Base-by-base conservation (phyloP, 2,113 vertebrate species). In the Neodontobutis hainanensis region DNA sequence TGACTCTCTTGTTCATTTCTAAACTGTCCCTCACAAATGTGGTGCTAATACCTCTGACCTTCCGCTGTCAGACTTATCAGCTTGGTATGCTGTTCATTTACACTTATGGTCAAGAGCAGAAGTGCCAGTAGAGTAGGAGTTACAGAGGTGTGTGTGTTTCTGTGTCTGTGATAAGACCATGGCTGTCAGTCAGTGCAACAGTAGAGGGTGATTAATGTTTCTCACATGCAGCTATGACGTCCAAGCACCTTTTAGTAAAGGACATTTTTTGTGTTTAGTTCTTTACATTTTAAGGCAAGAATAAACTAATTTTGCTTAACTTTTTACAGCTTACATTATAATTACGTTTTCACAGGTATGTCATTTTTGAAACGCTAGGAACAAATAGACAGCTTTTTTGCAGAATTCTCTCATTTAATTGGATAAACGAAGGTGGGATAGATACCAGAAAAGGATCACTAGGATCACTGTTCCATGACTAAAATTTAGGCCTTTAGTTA, bases 201-300 rank as follows among this genome's bases (percentile, higher is more conserved):
- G 58, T 58, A 77, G 72, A 52, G 61, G 16, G 68, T 80, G 83
- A 80, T 83, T 80, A 72, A 84, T 86, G 75, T 81, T 85, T 85
- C 82, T 77, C 81, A 85, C 71, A 75, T 56, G 78, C 56, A 35
- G 70, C 69, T 75, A 40, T 68, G 80, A 80, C 79, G 66, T 80
- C 60, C 55, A 71, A 69, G 60, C 70, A 77, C 53, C 72, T 80
- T 66, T 11, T 8, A 11, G 8, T 63, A 35, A 59, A 73, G 50
- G 43, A 47, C 60, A 44, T 77, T 63, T 44, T 66, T 62, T 58
- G 19, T 0, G 0, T 45, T 58, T 68, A 49, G 48, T 49, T 78
- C 48, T 19, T 7, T 57, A 45, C 55, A 63, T 69, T 15, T 9
- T 5, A 43, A 32, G 50, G 19, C 19, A 27, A 27, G 19, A 27